Conservation (phyloP, 2,113 vertebrate species). For the Peromyscus maniculatus region DNA sequence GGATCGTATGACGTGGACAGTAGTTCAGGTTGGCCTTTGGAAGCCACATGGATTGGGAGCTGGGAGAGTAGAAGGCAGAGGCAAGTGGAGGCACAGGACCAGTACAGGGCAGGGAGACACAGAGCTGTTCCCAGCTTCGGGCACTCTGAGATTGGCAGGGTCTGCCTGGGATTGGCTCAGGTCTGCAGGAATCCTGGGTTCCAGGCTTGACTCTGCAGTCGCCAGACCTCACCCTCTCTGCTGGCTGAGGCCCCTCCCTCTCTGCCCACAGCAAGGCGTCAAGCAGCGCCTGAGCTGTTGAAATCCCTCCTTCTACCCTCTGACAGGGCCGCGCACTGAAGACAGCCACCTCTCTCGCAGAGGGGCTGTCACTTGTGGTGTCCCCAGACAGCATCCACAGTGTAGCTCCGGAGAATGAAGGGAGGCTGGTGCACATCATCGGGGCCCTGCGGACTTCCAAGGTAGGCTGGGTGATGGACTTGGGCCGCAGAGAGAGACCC, state of each 20-base stretch:
- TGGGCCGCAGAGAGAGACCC: not conserved
- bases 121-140: rapidly evolving
- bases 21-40: not conserved
- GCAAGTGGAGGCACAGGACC: not conserved
- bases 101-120: not conserved
- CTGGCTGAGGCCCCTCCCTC: not conserved
- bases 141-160: not conserved
- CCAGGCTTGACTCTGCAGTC: not conserved
- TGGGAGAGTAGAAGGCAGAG: not conserved
- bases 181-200: not conserved
- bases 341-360: conserved; percentile 91
- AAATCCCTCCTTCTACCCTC: not conserved
- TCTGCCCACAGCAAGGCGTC: not conserved
- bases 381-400: conserved; percentile 87
- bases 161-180: not conserved
- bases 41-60: not conserved
- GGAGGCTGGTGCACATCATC: conserved; percentile 92
- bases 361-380: conserved; percentile 94
- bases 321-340: conserved; percentile 92
- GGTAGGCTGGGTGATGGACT: conserved; percentile 83
- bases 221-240: not conserved
- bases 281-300: not conserved
- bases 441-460: conserved; percentile 91
- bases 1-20: not conserved
- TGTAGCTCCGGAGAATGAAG: conserved; percentile 91